Base-by-base conservation (phyloP, 2,113 vertebrate genomes). In the Myrmecophaga tridactyla region DNA sequence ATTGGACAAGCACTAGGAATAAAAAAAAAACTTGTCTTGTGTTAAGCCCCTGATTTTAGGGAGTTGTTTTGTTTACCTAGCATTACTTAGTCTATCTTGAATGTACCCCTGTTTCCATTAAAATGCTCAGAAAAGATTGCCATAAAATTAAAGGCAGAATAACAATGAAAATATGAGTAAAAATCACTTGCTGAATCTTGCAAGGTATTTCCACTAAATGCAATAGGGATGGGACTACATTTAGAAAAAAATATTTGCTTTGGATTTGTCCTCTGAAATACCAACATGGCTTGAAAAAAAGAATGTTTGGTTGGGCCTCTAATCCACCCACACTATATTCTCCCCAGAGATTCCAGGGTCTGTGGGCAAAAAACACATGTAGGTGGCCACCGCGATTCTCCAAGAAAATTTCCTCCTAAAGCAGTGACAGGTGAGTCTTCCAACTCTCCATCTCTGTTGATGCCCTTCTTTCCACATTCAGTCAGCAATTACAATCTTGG, bases 41-140 rank as follows among this genome's bases (percentile, higher is more conserved):
- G 78, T 21, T 82, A 86, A 86, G 4, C 7, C 75, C n/a, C 39
- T 89, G 53, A 96, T 92, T 93, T 72, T 51, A 88, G 34, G 31
- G 39, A 21, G n/a, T 17, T 78, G 31, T 73, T n/a, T 56, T 77
- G 31, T 85, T 84, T 65, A n/a, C n/a, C 39, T 70, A 67, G 11
- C n/a, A 82, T 80, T 78, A 75, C 15, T 73, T 93, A 76, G 41
- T 11, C 58, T 92, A 81, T 69, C 14, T 31, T 92, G 39, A 90
- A 78, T 73, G 23, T 4, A 92, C 6, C 31, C 27, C 41, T 41
- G 25, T 77, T 92, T 84, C 43, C 31, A 92, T 84, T 93, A 93
- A 89, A 94, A 95, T 93, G 67, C 20, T 93, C 34, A 48, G 60
- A 65, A 97, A 92, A 95, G 41, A 86, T 29, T 9, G 69, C 89